A percentile compares a stretch with the other conserved stretches of the same genome.
phyloP scores from a whole-genome alignment of 2,888 invertebrate genomes.

The Therioaphis trifolii region DNA sequence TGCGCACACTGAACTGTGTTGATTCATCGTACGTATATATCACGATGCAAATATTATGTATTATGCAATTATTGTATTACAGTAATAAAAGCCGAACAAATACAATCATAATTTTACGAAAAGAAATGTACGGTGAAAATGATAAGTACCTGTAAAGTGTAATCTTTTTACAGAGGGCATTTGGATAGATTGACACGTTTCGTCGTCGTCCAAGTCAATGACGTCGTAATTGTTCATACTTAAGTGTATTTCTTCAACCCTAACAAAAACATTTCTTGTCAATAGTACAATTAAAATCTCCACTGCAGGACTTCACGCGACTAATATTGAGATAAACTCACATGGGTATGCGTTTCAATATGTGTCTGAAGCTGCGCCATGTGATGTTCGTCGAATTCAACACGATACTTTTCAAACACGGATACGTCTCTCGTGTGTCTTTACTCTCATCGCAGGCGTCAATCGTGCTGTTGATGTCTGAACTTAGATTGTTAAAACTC shows the following conservation, averaged over 20 bases:
- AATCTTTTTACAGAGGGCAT: constrained; percentile 81
- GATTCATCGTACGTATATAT: no score
- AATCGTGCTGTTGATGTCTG: constrained; percentile 69
- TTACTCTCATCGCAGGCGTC: constrained; percentile 69
- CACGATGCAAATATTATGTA: no score
- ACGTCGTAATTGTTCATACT: constrained; percentile 89
- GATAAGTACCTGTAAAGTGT: constrained; percentile 81
- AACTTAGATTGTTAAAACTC: constrained; percentile 86
- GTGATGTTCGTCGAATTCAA: constrained; percentile 88
- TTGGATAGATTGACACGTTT: constrained; percentile 69
- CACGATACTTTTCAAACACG: constrained; percentile 69
- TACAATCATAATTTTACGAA: no score
- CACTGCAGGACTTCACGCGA: background rate
- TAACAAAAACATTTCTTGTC: constrained; percentile 64
- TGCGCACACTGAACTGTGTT: no score
- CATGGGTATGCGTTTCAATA: constrained; percentile 81
- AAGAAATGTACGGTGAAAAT: no score
- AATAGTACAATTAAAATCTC: background rate
- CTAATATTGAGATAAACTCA: constrained; percentile 64
- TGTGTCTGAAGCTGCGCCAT: constrained; percentile 83
- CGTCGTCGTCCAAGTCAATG: constrained; percentile 75
- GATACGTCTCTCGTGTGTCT: constrained; percentile 65
- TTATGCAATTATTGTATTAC: no score
- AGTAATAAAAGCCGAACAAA: no score
- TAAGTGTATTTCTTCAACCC: constrained; percentile 89